Percentiles rank a stretch among this genome's conserved stretches.
These are phyloP conservation scores for Chamaea fasciata DNA, from an alignment of 2,113 vertebrate species.

Conservation along the genomic window DNA sequence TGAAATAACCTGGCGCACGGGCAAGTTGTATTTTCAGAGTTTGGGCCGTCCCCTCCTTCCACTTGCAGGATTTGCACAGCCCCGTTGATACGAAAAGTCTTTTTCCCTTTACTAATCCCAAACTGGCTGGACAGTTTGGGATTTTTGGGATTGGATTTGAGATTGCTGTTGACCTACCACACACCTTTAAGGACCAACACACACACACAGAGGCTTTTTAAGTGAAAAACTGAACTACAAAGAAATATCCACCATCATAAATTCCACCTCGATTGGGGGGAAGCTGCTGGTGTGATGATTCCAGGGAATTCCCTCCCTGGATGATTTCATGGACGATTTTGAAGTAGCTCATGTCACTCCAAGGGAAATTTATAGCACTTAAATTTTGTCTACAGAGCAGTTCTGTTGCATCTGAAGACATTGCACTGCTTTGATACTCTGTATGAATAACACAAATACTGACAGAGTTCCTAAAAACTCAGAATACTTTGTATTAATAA, in stretches of 20 bases:
- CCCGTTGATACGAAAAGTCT: background rate
- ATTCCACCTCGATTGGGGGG: background rate
- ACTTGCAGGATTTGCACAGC: background rate
- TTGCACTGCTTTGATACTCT: background rate
- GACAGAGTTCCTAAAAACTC: background rate
- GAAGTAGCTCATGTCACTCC: background rate
- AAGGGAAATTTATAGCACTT: background rate
- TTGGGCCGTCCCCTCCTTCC: background rate
- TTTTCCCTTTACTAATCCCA: background rate
- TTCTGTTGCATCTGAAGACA: background rate
- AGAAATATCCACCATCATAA: background rate
- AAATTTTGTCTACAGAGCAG: background rate
- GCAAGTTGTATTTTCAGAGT: background rate
- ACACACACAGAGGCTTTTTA: background rate
- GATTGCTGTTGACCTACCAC: background rate
- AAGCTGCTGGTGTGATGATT: background rate
- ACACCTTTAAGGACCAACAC: background rate
- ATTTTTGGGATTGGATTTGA: background rate
- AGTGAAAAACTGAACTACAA: background rate
- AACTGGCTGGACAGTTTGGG: background rate
- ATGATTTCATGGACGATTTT: background rate
- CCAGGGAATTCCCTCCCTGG: background rate
- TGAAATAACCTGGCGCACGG: background rate
- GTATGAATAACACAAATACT: background rate
- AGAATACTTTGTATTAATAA: background rate